Conservation (phyloP, 2,797 vertebrate genomes). For the Aplochiton taeniatus region DNA sequence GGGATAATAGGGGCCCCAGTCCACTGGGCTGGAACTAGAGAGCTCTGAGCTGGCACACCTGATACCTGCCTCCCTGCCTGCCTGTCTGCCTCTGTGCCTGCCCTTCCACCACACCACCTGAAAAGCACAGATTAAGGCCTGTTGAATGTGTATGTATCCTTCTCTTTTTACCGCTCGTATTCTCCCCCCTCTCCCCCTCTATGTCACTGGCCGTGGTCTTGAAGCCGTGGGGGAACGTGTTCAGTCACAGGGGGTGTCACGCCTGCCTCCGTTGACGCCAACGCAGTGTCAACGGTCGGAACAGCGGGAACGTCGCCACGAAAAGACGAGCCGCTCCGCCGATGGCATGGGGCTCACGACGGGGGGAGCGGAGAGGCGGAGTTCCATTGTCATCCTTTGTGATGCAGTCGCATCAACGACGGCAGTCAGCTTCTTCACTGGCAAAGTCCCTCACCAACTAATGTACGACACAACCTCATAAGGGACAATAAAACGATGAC, state of each 20-base stretch:
- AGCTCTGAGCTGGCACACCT: slow-evolving; percentile 44
- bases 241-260: no score
- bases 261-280: no score
- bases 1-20: slow-evolving; percentile 32
- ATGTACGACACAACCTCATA: background rate
- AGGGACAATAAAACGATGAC: background rate
- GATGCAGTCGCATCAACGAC: background rate
- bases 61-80: slow-evolving; percentile 32
- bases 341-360: no score
- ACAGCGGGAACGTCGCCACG: no score
- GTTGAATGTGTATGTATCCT: background rate
- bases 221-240: no score
- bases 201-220: no score
- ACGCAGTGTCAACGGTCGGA: no score
- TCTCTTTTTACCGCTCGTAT: background rate
- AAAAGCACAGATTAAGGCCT: background rate
- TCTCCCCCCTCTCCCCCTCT: background rate
- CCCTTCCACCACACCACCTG: background rate
- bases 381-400: no score
- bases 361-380: no score
- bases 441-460: background rate
- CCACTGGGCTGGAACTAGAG: slow-evolving; percentile 48
- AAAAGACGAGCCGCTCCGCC: no score
- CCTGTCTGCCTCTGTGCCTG: background rate
- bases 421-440: background rate